Evolutionary conservation across 92 coral and sea anemone species (phyloP), one percentile per base, ranked within the genome.

Genomic region (Porites evermanni): DNA sequence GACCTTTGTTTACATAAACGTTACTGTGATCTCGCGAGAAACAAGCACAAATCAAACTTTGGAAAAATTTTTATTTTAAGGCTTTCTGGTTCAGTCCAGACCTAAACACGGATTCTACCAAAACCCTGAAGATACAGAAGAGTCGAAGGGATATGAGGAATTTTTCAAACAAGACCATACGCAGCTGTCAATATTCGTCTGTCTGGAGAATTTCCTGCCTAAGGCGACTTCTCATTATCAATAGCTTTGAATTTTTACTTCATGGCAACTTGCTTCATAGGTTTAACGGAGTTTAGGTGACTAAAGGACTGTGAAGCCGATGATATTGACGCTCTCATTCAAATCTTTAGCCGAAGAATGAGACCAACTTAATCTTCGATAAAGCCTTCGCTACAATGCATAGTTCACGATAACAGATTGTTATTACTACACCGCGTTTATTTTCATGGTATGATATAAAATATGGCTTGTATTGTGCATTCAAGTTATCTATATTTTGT

Each of bases 121-220:
- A 38, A 38, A 38, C 47, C 47, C 47, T 38, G 47, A 38, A 38
- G 47, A 38, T 38, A 24, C 32, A 38, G 4, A 32, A 3, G 44
- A 32, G 44, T 1, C 14, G n/a, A n/a, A 29, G 14, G 51, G 44
- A 60, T 77, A 58, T 77, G 60, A 8, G 7, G 8, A 6, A 59
- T 18, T 26, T 29, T 59, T 77, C 0, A 12, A 17, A 77, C 67
- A 76, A 52, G 53, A 59, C 29, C 63, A 12, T 24, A 58, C 60
- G 8, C 50, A 2, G 24, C 60, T 29, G 20, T 61, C 0, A 38
- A 32, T 77, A 77, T 23, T 61, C 14, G 12, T 59, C 14, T 13
- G 70, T 32, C 81, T 61, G 12, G 70, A 78, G 58, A 63, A 12
- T 63, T 38, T 78, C 70, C 70, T 18, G 17, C 16, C 32, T 29